phyloP scores from a whole-genome alignment of 2,888 invertebrate genomes.

The Scelioninae gen. 2 region DNA sequence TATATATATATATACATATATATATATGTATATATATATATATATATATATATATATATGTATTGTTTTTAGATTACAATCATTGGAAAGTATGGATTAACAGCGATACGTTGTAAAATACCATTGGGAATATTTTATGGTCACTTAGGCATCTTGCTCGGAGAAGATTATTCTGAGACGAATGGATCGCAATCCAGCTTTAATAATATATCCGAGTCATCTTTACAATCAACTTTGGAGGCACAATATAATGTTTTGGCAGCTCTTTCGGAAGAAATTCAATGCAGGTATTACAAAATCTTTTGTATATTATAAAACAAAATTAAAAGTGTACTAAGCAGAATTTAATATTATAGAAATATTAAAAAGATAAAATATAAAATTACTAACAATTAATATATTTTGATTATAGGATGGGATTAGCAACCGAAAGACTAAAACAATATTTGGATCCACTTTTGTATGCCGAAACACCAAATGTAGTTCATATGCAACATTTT shows the following conservation, averaged over 20 bases:
- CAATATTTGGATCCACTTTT: constrained; percentile 86
- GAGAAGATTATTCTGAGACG: constrained; percentile 76
- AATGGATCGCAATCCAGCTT: constrained; percentile 67
- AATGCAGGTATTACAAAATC: constrained; percentile 80
- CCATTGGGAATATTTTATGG: constrained; percentile 96
- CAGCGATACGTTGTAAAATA: constrained; percentile 91
- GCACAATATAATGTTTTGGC: constrained; percentile 81
- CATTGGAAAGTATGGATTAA: constrained; percentile 94
- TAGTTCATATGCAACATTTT: constrained; percentile 89
- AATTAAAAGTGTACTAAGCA: neutral
- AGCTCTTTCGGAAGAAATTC: constrained; percentile 86
- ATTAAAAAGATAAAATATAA: neutral
- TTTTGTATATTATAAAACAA: too few relatives aligned
- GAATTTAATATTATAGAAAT: too few relatives aligned
- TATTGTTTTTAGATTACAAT: constrained; percentile 84
- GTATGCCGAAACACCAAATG: constrained; percentile 87
- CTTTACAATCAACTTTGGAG: constrained; percentile 74
- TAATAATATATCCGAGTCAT: constrained; percentile 66
- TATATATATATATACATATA: too few relatives aligned
- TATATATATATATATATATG: too few relatives aligned
- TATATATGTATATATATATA: too few relatives aligned
- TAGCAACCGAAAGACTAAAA: constrained; percentile 90
- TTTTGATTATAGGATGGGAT: constrained; percentile 76
- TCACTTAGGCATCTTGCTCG: constrained; percentile 85
- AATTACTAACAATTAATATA: constrained; percentile 1